Evolutionary conservation across 2,797 vertebrate species (phyloP).

Genomic region (Sciurus vulgaris): DNA sequence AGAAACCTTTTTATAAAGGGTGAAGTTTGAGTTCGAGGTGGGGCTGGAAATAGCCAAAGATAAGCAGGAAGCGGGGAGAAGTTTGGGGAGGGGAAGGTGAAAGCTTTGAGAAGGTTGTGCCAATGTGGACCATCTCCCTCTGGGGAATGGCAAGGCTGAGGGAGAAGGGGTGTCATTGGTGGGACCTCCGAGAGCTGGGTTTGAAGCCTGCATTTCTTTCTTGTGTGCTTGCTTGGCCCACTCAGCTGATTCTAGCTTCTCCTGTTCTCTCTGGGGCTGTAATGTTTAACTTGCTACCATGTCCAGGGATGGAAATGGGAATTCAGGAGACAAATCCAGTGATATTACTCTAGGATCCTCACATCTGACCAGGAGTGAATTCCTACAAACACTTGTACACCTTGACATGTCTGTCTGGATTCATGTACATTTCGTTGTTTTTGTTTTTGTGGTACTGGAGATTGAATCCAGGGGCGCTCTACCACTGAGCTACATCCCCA

Average conservation of each 20-base stretch:
- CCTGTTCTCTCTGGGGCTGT: not conserved
- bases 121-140: not conserved
- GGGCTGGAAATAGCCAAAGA: not conserved
- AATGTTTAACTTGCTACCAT: slow-evolving; percentile 4
- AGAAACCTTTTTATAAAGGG: slow-evolving; percentile 34
- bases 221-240: slow-evolving; percentile 13
- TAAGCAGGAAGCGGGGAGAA: not conserved
- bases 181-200: not conserved
- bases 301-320: slow-evolving; percentile 71
- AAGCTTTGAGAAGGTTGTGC: not conserved
- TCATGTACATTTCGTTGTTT: not conserved
- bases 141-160: not conserved
- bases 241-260: slow-evolving; percentile 29
- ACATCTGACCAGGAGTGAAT: not conserved
- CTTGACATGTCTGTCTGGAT: slow-evolving; percentile 7
- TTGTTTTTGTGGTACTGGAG: no score
- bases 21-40: slow-evolving; percentile 52
- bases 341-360: slow-evolving; percentile 3
- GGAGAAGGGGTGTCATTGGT: not conserved
- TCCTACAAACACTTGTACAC: not conserved
- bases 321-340: slow-evolving; percentile 61
- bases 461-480: no score
- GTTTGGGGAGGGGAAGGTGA: not conserved
- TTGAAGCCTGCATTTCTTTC: slow-evolving; percentile 17
- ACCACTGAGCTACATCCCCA: no score